Conservation (phyloP, 2,113 vertebrate genomes). For the Thomomys bottae region DNA sequence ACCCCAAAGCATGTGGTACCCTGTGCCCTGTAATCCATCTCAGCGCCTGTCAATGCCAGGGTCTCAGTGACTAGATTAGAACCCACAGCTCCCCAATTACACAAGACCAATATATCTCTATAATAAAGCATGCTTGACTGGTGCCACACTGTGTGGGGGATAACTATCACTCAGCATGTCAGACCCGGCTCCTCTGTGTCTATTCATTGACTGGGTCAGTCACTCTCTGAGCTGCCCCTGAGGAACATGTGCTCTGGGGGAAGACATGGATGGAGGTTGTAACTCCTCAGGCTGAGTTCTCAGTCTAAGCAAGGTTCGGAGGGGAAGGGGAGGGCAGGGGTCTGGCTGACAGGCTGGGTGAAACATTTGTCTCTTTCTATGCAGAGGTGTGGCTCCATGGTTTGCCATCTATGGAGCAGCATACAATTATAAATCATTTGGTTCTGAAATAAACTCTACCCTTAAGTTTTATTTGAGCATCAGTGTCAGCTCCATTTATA, state of each 20-base stretch:
- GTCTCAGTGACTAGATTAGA: background rate
- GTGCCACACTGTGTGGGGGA: background rate
- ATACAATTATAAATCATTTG: no score
- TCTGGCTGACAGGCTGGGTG: background rate
- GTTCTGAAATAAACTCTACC: background rate
- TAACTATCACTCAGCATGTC: background rate
- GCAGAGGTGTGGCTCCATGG: background rate
- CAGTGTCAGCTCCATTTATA: background rate
- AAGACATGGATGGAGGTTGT: fast-evolving
- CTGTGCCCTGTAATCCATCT: background rate
- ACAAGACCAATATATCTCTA: background rate
- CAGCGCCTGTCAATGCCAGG: background rate
- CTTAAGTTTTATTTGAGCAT: background rate
- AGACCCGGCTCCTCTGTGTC: background rate
- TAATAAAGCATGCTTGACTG: background rate
- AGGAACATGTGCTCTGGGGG: background rate
- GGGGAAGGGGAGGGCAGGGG: background rate
- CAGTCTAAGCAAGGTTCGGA: background rate
- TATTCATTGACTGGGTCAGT: no score
- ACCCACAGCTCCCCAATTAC: background rate
- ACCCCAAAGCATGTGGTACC: background rate
- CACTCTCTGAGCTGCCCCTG: no score
- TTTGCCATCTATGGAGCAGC: background rate
- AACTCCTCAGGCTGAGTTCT: background rate
- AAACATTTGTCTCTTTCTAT: background rate